A percentile compares a stretch with the other conserved stretches of the same genome.
These are phyloP conservation scores for Ondatra zibethicus DNA, from an alignment of 2,113 vertebrate genomes.

Conservation along the genomic window DNA sequence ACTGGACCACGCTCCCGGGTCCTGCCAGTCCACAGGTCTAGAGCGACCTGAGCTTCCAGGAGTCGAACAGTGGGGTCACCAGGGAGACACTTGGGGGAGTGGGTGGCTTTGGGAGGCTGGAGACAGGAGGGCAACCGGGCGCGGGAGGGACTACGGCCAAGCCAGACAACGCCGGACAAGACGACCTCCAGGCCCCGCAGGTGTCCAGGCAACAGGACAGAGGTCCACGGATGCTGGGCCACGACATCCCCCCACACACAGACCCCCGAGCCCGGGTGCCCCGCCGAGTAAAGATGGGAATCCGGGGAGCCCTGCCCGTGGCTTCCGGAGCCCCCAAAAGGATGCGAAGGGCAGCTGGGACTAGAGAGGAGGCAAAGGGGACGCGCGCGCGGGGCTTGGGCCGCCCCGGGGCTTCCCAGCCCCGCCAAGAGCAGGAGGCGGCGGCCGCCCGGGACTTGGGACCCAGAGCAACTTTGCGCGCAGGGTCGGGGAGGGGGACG, in stretches of 20 bases:
- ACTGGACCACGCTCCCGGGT: not conserved
- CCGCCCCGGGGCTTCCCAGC: slow-evolving; percentile 9
- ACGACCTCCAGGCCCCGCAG: slow-evolving; percentile 27
- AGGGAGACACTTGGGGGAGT: not conserved
- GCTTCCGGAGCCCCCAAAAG: not conserved
- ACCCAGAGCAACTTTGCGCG: slow-evolving; percentile 73
- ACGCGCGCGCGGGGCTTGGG: not conserved
- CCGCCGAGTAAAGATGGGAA: not conserved
- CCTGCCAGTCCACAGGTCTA: not conserved
- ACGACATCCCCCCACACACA: not conserved
- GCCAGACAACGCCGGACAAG: not conserved
- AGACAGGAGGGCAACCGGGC: not conserved
- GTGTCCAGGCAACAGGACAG: not conserved
- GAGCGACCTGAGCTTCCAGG: not conserved
- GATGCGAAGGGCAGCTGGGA: not conserved
- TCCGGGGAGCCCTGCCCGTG: not conserved
- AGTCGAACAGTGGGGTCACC: not conserved
- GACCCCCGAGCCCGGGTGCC: not conserved
- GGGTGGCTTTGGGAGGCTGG: not conserved
- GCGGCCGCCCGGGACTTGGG: slow-evolving; percentile 47
- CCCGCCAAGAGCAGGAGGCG: slow-evolving; percentile 2
- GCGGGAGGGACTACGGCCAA: slow-evolving; percentile 2
- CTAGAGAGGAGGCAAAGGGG: not conserved
- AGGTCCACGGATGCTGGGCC: not conserved
- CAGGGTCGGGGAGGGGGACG: slow-evolving; percentile 55